Conservation (phyloP, 2,797 vertebrate species). For the Tinamus major region DNA sequence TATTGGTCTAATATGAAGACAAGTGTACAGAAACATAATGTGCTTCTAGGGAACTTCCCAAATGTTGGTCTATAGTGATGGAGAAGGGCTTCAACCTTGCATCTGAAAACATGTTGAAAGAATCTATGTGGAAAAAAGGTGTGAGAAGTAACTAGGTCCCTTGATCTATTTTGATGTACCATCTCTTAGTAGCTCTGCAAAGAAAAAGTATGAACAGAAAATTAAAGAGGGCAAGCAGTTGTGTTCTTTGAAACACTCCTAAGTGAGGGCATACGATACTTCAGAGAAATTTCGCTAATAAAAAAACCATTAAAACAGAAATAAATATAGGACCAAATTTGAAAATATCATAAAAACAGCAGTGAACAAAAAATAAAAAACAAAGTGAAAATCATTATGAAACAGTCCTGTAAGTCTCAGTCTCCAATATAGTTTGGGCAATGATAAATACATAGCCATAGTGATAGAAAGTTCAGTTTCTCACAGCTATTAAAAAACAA, state of each 20-base stretch:
- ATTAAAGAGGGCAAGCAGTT: neutral
- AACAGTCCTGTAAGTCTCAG: neutral
- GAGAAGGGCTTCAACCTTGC: neutral
- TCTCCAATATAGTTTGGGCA: neutral
- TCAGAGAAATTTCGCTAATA: neutral
- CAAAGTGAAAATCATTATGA: neutral
- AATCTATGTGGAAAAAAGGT: neutral
- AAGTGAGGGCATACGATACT: neutral
- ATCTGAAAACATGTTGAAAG: neutral
- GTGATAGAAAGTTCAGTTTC: neutral
- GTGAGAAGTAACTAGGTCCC: neutral
- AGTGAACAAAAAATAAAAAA: neutral
- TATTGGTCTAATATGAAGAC: neutral
- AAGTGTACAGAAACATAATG: neutral
- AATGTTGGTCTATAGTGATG: neutral
- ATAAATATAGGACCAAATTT: neutral
- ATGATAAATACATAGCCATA: neutral
- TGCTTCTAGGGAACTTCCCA: neutral
- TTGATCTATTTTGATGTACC: neutral
- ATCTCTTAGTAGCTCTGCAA: neutral
- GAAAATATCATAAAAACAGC: neutral
- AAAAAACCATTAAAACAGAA: neutral
- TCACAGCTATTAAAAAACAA: neutral
- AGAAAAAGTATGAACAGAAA: neutral
- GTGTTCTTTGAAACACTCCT: neutral